Base-by-base conservation (phyloP, 1,140 invertebrate species). In the Platyscapa corneri region DNA sequence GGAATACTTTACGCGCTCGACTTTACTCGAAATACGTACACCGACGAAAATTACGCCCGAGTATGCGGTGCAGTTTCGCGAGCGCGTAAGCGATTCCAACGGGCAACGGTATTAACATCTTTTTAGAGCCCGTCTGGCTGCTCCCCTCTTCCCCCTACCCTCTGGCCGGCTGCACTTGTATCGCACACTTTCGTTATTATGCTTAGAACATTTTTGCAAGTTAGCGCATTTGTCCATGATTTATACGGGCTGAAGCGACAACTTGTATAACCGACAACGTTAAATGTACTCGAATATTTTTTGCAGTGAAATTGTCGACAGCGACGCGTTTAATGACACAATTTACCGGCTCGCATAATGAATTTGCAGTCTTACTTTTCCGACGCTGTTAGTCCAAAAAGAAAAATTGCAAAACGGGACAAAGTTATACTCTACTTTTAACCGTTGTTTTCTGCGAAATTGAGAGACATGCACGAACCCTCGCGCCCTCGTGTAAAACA, bases 1-100 rank as follows among this genome's bases (percentile, higher is more conserved):
- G 86, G 87, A 88, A 89, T 91, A 91, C 89, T 88, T 90, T 88
- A 88, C 87, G 85, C 86, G 84, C 87, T 74, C 34, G 53, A 76
- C 39, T 76, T 53, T 53, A 76, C 46, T 49, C 30, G 72, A 64
- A 83, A 82, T 82, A 82, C 80, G 86, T 86, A 70, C 72, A 32
- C 84, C 83, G 86, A 87, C 88, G 89, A 88, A 89, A 89, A 89
- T 88, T 90, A 86, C 84, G 70, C 42, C 3, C 49, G 32, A 82
- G 49, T 82, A 39, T 42, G 75, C 75, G 60, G 37, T 12, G 83
- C 60, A 34, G 5, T 7, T 7, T 5, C 42, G 42, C 42, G 42
- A 42, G 32, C 65, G 64, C 53, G 14, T 49, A 82, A 82, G n/a
- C 82, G 70, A 64, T 83, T 83, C 37, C 72, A 46, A 49, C 81